Evolutionary conservation across 2,797 vertebrate species (phyloP), one percentile per base, ranked within the genome.

Genomic region (Ciconia nigra): DNA sequence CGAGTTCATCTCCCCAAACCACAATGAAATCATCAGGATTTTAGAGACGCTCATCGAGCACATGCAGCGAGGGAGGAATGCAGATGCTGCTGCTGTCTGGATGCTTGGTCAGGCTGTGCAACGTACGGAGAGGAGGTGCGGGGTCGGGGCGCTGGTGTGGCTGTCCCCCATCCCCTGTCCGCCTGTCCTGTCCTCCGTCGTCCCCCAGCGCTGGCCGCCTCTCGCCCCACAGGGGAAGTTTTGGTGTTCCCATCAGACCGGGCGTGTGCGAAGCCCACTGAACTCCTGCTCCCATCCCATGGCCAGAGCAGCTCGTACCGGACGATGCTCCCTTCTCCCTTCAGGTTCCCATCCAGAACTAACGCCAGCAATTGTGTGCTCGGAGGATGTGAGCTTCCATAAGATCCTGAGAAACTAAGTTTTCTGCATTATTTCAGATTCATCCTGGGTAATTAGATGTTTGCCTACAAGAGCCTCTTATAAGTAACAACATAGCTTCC

Each of bases 191-290:
- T 25, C 33, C n/a, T 11, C 61, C 61, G 25, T 66, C 52, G 31
- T 1, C 8, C 28, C 46, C 6, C 29, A 4, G 6, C 15, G 8
- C 21, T 1, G 0, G 15, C 28, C 1, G 1, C 66, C 62, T 33
- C 25, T 21, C 5, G 1, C 17, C 47, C 28, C 7, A 1, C 42
- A 7, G 17, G 28, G 18, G 5, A 16, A 5, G 7, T 13, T 70
- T n/a, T 22, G 41, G 42, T 26, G 39, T 19, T 76, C 12, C 79
- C 62, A 7, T 6, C 3, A 3, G 55, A 9, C 0, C n/a, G 17
- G 61, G 31, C 3, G 1, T 1, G 0, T 0, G 5, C 15, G 86
- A 52, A 24, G 11, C 10, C 7, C 1, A 0, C 15, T 3, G 14
- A 16, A 2, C 11, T 26, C 22, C 29, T 6, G 52, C 29, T 39